Base-by-base conservation (phyloP, 2,113 vertebrate genomes). In the Bombycilla garrulus region DNA sequence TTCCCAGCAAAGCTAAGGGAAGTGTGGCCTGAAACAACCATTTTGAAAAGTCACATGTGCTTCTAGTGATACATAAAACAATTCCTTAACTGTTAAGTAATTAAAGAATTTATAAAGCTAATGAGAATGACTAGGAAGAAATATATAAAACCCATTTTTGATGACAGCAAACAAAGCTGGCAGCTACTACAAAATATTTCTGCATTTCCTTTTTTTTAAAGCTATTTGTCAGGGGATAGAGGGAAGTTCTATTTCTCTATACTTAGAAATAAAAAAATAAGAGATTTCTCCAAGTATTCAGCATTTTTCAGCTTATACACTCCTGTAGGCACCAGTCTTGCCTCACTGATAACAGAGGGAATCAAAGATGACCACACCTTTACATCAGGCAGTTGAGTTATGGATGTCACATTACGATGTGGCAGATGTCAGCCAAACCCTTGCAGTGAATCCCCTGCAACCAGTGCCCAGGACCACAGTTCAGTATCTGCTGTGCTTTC, bases 1-100 rank as follows among this genome's bases (percentile, higher is more conserved):
- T 99, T 99, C 51, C 99, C 99, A 86, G 99, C 98, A 98, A 99
- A 99, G 92, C 99, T 99, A 95, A 99, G 98, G 67, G 99, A 99
- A 38, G 99, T 98, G 90, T 99, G 99, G 73, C 99, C 99, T 99
- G 98, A 82, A 97, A 96, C 93, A 93, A 97, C 22, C 94, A 85
- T 96, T 92, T 91, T n/a, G 92, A 97, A 61, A 92, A 97, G 74
- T 97, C 38, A 96, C 21, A 82, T 9, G 51, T 65, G 80, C 53
- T 92, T 97, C 97, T 92, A 97, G 81, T 38, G 67, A 91, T 64
- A 86, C 28, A 65, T 16, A 22, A 96, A 94, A 81, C 78, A 94
- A 95, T 65, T 74, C 57, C 58, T 81, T 35, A 64, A 45, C 69
- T 66, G 56, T 85, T 77, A 92, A 92, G 12, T 92, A 96, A 95